phyloP scores from a whole-genome alignment of 2,888 invertebrate species.

The Keiferia lycopersicella region DNA sequence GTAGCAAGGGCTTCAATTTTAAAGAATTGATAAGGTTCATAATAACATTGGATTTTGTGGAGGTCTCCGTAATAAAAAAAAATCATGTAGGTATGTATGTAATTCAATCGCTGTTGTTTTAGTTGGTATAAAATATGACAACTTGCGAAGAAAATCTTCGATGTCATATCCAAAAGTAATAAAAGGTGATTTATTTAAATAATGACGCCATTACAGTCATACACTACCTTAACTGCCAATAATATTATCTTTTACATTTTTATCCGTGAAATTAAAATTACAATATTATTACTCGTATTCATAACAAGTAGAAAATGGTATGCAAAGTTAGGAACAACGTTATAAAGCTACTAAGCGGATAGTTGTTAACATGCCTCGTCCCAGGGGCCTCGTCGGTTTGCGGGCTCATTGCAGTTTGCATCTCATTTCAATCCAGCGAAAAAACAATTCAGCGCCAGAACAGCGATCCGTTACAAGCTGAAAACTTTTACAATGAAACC shows the following conservation, averaged over 20 bases:
- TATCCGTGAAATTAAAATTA: too few relatives aligned
- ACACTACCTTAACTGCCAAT: too few relatives aligned
- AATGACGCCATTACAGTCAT: too few relatives aligned
- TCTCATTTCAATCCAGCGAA: neutral
- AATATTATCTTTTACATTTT: too few relatives aligned
- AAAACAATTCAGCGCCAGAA: neutral
- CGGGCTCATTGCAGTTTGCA: conserved; percentile 16
- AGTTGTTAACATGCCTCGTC: neutral
- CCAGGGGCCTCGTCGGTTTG: conserved; percentile 4
- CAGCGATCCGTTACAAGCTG: neutral
- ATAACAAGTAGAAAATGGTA: conserved; percentile 1
- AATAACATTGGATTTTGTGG: too few relatives aligned
- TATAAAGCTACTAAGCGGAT: conserved; percentile 6
- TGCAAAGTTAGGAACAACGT: conserved; percentile 12
- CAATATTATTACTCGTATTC: neutral
- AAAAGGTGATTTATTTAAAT: too few relatives aligned
- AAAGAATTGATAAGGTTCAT: too few relatives aligned
- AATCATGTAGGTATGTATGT: too few relatives aligned
- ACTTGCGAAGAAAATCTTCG: too few relatives aligned
- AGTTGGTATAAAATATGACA: neutral
- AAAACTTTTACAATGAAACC: conserved; percentile 7
- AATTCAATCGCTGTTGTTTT: neutral
- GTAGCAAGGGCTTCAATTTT: too few relatives aligned
- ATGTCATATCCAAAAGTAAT: too few relatives aligned
- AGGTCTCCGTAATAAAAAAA: too few relatives aligned